Evolutionary conservation across 2,113 vertebrate genomes (phyloP).

Genomic region (human (Homo sapiens)): DNA sequence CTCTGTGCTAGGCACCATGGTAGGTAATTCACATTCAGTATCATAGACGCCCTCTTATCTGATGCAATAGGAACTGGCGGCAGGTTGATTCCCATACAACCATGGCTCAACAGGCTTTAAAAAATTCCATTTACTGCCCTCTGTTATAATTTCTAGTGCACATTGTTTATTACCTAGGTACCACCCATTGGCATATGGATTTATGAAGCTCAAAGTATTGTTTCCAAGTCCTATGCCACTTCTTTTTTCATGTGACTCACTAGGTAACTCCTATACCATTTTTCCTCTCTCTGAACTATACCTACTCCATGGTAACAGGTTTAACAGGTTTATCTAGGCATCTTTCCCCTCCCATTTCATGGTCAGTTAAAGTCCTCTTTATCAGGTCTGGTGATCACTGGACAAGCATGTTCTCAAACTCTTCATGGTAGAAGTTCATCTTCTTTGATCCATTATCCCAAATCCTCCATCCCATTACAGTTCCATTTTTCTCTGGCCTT

Average conservation of each 20-base stretch:
- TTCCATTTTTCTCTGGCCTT: background rate
- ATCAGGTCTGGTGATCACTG: background rate
- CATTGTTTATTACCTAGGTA: background rate
- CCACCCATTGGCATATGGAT: background rate
- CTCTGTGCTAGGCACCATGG: background rate
- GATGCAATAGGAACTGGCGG: background rate
- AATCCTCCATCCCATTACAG: background rate
- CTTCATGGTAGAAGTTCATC: background rate
- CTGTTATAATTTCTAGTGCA: background rate
- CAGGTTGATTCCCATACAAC: background rate
- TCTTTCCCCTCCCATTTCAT: background rate
- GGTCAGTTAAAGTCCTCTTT: constrained; percentile 6
- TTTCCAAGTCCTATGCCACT: constrained; percentile 14
- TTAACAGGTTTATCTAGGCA: constrained; percentile 27
- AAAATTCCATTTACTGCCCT: background rate
- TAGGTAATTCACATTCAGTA: background rate
- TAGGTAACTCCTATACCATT: background rate
- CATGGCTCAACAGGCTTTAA: background rate
- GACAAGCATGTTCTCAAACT: background rate
- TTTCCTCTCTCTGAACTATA: constrained; percentile 22
- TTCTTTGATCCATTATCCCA: background rate
- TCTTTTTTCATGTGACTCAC: constrained; percentile 55
- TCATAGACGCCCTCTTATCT: background rate
- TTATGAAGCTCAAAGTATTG: background rate
- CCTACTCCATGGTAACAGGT: background rate